Percentiles rank a stretch among this genome's conserved stretches.
These are phyloP conservation scores for Andricus grossulariae DNA, from an alignment of 1,140 invertebrate genomes.

Conservation along the genomic window DNA sequence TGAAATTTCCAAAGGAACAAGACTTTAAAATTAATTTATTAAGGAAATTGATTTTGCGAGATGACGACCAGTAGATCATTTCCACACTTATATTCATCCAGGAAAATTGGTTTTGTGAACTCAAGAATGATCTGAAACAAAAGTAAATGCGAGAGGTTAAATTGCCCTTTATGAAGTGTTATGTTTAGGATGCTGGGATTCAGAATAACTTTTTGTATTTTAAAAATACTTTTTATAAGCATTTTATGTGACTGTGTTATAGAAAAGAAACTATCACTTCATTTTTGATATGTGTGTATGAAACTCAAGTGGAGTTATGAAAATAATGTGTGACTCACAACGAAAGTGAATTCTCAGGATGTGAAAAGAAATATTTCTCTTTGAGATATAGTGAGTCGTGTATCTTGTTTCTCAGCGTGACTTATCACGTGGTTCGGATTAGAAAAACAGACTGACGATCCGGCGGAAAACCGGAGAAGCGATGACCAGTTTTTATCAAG, in stretches of 20 bases:
- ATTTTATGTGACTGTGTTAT: too few relatives aligned
- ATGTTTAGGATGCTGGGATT: too few relatives aligned
- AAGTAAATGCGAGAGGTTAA: too few relatives aligned
- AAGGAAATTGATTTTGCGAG: background rate
- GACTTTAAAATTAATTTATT: slow-evolving; percentile 50
- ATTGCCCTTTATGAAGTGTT: too few relatives aligned
- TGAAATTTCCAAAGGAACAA: slow-evolving; percentile 71
- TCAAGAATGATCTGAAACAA: too few relatives aligned
- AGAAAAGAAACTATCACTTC: too few relatives aligned
- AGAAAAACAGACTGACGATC: slow-evolving; percentile 21
- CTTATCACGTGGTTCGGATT: slow-evolving; percentile 10
- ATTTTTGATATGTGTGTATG: too few relatives aligned
- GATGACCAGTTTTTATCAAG: slow-evolving; percentile 1
- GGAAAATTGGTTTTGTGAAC: too few relatives aligned
- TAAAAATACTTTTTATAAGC: too few relatives aligned
- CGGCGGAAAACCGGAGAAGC: slow-evolving; percentile 8
- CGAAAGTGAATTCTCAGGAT: background rate
- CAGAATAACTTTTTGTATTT: too few relatives aligned
- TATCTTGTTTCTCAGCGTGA: background rate
- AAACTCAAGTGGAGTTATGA: background rate
- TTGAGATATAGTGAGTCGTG: background rate
- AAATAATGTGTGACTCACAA: background rate
- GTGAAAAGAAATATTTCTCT: background rate
- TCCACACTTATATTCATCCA: too few relatives aligned
- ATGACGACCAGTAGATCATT: background rate